A percentile compares a stretch with the other conserved stretches of the same genome.
phyloP scores from a whole-genome alignment of 2,888 invertebrate genomes.

The Lumbricus terrestris region DNA sequence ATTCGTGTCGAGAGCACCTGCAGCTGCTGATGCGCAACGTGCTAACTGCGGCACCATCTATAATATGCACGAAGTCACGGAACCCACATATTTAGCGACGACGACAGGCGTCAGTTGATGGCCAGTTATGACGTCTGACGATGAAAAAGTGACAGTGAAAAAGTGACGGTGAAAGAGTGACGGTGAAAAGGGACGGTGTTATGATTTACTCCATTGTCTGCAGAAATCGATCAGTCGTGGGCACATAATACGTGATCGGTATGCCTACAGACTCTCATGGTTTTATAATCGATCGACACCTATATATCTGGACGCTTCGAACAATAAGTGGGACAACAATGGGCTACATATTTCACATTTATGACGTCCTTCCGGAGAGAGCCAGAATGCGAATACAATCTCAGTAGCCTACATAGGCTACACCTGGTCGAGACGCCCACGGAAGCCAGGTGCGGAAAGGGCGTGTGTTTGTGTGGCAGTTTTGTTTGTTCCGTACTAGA shows the following conservation, averaged over 20 bases:
- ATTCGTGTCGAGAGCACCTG: neutral
- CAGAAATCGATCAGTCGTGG: neutral
- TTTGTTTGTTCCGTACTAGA: neutral
- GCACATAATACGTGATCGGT: neutral
- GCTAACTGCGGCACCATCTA: neutral
- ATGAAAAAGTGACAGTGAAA: neutral
- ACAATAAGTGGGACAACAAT: neutral
- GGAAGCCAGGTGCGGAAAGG: neutral
- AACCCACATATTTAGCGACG: too few relatives aligned
- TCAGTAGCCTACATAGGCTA: neutral
- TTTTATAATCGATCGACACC: neutral
- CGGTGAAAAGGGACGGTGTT: neutral
- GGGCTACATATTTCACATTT: neutral
- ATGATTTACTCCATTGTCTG: neutral
- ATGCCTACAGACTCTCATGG: neutral
- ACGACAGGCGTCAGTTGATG: neutral
- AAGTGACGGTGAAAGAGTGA: neutral
- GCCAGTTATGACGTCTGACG: neutral
- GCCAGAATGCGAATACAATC: neutral
- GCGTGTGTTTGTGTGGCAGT: neutral
- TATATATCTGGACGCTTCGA: neutral
- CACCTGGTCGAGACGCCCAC: neutral
- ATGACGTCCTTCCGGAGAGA: neutral
- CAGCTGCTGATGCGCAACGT: neutral
- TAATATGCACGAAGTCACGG: neutral